These are phyloP conservation scores for Chaetogeoica ovagalla DNA, from an alignment of 2,888 invertebrate genomes.

Conservation along the genomic window DNA sequence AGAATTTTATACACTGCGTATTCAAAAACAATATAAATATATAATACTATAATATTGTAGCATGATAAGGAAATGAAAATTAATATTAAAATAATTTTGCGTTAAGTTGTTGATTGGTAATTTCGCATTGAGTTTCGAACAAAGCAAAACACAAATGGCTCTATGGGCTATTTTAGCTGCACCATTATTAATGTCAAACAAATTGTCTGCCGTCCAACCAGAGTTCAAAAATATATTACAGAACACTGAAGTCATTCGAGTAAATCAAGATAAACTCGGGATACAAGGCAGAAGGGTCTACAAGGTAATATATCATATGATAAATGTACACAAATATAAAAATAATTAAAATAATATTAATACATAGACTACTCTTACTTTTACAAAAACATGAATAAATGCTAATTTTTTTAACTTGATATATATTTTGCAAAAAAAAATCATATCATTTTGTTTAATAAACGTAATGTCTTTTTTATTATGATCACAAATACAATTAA, in stretches of 20 bases:
- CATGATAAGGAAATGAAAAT: not conserved
- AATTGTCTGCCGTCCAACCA: constrained; percentile 65
- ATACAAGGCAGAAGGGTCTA: constrained; percentile 64
- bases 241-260: constrained; percentile 66
- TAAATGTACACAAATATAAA: not conserved
- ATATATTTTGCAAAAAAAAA: no score
- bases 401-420: not conserved
- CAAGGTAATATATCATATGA: constrained; percentile 55
- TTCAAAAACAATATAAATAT: not conserved
- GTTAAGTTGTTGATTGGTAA: constrained; percentile 65
- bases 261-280: constrained; percentile 70
- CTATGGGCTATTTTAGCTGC: constrained; percentile 72
- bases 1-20: not conserved
- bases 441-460: no score
- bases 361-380: not conserved
- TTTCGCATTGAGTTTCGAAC: constrained; percentile 66
- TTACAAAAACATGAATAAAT: not conserved
- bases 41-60: not conserved
- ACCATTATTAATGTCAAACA: constrained; percentile 71
- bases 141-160: constrained; percentile 71
- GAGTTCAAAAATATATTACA: constrained; percentile 67
- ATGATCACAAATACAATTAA: no score
- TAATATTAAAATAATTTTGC: not conserved
- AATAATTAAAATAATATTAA: not conserved
- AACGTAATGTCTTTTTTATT: no score